Evolutionary conservation across 2,113 vertebrate species (phyloP).

Genomic region (Neogobius melanostomus): DNA sequence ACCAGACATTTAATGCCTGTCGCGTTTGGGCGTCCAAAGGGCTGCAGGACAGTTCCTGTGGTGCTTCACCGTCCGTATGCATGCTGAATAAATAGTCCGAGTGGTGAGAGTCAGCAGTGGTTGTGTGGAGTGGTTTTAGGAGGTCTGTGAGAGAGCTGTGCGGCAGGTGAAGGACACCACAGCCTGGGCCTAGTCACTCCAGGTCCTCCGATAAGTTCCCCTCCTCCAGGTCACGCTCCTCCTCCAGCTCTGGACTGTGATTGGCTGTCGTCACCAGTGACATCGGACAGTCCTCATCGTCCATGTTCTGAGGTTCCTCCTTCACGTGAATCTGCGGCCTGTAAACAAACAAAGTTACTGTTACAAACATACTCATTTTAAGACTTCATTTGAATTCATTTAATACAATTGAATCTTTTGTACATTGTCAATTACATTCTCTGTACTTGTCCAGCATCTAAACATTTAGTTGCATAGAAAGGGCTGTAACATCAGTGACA

Average conservation of each 20-base stretch:
- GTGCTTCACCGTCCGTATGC: constrained; percentile 87
- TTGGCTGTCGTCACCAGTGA: constrained; percentile 98
- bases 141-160: constrained; percentile 64
- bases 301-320: constrained; percentile 96
- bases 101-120: constrained; percentile 88
- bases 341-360: constrained; percentile 53
- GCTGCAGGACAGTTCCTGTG: constrained; percentile 95
- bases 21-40: constrained; percentile 86
- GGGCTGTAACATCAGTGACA: constrained; percentile 29
- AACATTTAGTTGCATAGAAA: constrained; percentile 35
- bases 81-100: constrained; percentile 99
- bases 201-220: constrained; percentile 98
- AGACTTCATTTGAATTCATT: not conserved
- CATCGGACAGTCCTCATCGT: constrained; percentile 98
- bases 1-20: constrained; percentile 79
- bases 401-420: not conserved
- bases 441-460: constrained; percentile 10
- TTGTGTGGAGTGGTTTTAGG: constrained; percentile 90
- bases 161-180: constrained; percentile 66
- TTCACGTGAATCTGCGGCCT: constrained; percentile 96
- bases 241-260: constrained; percentile 98
- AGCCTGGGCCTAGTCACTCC: constrained; percentile 85
- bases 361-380: constrained; percentile 1
- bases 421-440: not conserved
- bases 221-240: constrained; percentile 98